Conservation (phyloP, 2,797 vertebrate genomes). For the Pipistrellus nathusii region DNA sequence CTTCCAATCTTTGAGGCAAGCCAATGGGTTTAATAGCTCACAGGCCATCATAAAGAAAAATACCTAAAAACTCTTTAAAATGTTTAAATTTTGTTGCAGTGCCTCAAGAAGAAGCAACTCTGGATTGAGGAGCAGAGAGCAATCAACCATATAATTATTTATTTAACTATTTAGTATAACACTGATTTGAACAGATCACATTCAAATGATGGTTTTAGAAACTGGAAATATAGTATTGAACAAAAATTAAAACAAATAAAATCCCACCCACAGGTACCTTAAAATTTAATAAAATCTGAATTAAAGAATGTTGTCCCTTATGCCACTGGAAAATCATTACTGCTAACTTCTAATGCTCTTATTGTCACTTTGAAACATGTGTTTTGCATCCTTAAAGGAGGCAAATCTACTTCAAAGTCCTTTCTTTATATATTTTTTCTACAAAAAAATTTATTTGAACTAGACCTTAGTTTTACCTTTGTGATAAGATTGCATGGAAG, state of each 20-base stretch:
- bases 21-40: neutral
- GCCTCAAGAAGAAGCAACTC: neutral
- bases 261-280: neutral
- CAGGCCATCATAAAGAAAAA: neutral
- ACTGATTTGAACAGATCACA: neutral
- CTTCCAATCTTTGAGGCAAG: neutral
- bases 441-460: neutral
- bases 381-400: neutral
- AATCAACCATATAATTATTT: neutral
- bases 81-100: neutral
- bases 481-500: neutral
- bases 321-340: neutral
- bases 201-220: constrained; percentile 27
- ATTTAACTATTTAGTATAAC: neutral
- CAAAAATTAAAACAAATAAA: constrained; percentile 5
- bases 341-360: neutral
- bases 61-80: neutral
- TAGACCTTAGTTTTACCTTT: neutral
- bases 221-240: neutral
- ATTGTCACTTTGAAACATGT: neutral
- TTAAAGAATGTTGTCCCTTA: neutral
- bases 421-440: neutral
- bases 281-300: neutral
- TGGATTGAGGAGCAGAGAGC: neutral
- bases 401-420: neutral